A percentile compares a stretch with the other conserved stretches of the same genome.
Conservation (phyloP, 2,888 invertebrate species). For the Ctenicera cuprea region DNA sequence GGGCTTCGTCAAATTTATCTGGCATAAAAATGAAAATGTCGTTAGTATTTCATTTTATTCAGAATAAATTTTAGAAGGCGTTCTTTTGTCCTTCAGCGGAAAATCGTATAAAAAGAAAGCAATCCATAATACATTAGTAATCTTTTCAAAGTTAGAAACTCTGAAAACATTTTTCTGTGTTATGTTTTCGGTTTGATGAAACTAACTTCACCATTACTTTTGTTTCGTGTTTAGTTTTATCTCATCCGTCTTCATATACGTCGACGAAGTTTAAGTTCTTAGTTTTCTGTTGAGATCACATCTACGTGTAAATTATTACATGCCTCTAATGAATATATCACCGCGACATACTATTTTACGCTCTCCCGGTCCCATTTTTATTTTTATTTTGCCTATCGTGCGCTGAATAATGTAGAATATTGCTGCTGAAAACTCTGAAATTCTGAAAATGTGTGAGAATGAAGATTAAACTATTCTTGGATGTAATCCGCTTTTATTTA, state of each 20-base stretch:
- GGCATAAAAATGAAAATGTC: no score
- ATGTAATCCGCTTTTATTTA: no score
- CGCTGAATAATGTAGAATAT: conserved; percentile 4
- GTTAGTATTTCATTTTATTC: conserved; percentile 12
- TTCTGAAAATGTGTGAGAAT: background rate
- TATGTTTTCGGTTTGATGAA: conserved; percentile 46
- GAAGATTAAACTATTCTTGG: background rate
- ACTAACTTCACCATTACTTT: conserved; percentile 44
- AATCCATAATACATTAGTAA: conserved; percentile 32
- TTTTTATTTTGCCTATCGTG: conserved; percentile 5
- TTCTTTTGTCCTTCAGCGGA: conserved; percentile 26
- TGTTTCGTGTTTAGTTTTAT: conserved; percentile 44
- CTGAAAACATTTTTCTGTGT: conserved; percentile 43
- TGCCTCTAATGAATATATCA: conserved; percentile 43
- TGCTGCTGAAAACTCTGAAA: background rate
- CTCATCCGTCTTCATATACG: conserved; percentile 47
- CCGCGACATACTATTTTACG: conserved; percentile 15
- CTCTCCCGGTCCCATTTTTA: background rate
- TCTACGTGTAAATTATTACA: conserved; percentile 46
- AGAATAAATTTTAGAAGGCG: conserved; percentile 23
- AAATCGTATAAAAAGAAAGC: conserved; percentile 23
- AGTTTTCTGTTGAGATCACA: conserved; percentile 45
- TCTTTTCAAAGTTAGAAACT: conserved; percentile 30
- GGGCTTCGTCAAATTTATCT: no score
- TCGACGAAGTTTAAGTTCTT: conserved; percentile 45